Conservation (phyloP, 2,888 invertebrate species). For the Tetragonula carbonaria region DNA sequence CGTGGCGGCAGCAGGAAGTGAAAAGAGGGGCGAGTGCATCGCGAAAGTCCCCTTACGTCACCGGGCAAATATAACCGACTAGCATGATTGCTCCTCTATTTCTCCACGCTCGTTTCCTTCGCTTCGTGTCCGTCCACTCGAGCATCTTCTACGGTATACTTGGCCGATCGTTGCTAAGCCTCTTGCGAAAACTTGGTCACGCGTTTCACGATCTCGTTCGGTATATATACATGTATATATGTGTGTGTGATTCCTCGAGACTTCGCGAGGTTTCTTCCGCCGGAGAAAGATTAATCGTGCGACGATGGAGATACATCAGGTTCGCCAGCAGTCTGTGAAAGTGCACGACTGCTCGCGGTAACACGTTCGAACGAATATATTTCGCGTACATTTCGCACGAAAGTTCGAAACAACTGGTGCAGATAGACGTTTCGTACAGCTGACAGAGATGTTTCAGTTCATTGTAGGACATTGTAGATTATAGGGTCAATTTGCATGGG, state of each 20-base stretch:
- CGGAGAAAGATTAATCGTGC: background rate
- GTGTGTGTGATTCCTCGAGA: background rate
- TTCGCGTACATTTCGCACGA: too few species aligned
- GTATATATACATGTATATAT: too few species aligned
- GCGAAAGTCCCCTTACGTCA: conserved; percentile 52
- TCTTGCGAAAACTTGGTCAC: background rate
- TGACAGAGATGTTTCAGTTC: too few species aligned
- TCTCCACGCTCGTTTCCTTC: conserved; percentile 30
- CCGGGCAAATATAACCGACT: conserved; percentile 35
- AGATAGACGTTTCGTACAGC: too few species aligned
- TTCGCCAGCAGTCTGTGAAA: background rate
- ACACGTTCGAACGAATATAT: background rate
- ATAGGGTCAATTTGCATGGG: too few species aligned
- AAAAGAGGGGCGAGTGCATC: conserved; percentile 25
- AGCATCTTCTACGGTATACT: background rate
- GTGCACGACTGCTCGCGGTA: background rate
- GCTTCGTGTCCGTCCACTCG: background rate
- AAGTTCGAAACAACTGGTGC: background rate
- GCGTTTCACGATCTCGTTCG: background rate
- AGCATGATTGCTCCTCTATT: conserved; percentile 32
- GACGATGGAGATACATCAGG: too few species aligned
- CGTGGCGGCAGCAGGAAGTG: conserved; percentile 29
- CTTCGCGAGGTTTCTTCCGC: background rate
- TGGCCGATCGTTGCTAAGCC: background rate
- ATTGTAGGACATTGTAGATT: too few species aligned